Percentiles rank a stretch among this genome's conserved stretches.
Conservation (phyloP, 1,140 invertebrate species). For the Atta cephalotes region DNA sequence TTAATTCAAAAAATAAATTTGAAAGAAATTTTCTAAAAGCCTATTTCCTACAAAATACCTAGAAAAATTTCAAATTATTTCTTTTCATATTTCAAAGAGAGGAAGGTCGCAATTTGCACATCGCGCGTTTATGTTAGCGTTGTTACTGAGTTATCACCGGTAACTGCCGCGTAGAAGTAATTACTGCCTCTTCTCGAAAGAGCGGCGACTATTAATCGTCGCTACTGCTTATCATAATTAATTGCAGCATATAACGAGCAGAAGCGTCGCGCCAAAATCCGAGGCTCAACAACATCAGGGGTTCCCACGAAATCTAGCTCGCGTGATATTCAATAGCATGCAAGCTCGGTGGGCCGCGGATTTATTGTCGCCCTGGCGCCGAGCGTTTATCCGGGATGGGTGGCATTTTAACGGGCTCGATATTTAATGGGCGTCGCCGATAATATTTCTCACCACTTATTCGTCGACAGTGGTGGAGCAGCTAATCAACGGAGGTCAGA, state of each 20-base stretch:
- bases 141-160: constrained; percentile 56
- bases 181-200: constrained; percentile 59
- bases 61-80: neutral
- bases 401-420: constrained; percentile 61
- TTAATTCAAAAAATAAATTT: neutral
- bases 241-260: constrained; percentile 53
- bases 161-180: constrained; percentile 65
- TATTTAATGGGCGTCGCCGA: constrained; percentile 57
- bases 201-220: constrained; percentile 62
- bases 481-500: neutral
- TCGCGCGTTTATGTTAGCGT: constrained; percentile 49
- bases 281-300: constrained; percentile 31
- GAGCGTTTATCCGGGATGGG: constrained; percentile 58
- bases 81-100: constrained; percentile 47
- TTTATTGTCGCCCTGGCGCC: constrained; percentile 46
- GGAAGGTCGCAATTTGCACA: constrained; percentile 50
- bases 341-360: constrained; percentile 23
- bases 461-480: constrained; percentile 15
- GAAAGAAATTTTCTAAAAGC: too few species aligned
- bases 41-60: neutral
- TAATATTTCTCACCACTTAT: constrained; percentile 57
- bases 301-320: constrained; percentile 36
- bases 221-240: constrained; percentile 71
- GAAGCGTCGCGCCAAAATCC: constrained; percentile 47
- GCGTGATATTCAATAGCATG: constrained; percentile 43